Percentiles rank a stretch among this genome's conserved stretches.
These are phyloP conservation scores for Bradysia coprophila DNA, from an alignment of 1,140 invertebrate genomes.

Conservation along the genomic window DNA sequence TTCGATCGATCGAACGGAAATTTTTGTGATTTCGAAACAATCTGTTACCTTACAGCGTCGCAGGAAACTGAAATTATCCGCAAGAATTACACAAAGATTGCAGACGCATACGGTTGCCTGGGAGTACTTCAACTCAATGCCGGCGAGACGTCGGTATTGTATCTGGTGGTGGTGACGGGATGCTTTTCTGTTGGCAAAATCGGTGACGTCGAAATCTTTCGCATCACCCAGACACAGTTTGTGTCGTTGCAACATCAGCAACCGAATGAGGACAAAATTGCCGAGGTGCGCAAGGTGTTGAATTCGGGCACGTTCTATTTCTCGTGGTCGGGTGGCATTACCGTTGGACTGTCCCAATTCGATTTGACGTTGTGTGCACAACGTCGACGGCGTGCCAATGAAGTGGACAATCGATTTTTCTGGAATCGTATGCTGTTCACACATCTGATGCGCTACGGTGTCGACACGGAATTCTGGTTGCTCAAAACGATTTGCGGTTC, in stretches of 20 bases:
- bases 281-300: conserved; percentile 69
- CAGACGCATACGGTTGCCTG: conserved; percentile 85
- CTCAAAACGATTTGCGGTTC: conserved; percentile 90
- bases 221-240: conserved; percentile 81
- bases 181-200: conserved; percentile 92
- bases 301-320: conserved; percentile 97
- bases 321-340: conserved; percentile 38
- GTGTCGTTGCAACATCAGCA: conserved; percentile 58
- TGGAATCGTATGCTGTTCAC: conserved; percentile 93
- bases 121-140: conserved; percentile 75
- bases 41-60: conserved; percentile 29
- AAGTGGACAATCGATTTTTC: conserved; percentile 89
- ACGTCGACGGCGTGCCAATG: conserved; percentile 50
- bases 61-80: conserved; percentile 77
- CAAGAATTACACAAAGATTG: conserved; percentile 69
- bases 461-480: conserved; percentile 76
- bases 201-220: conserved; percentile 79
- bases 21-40: not conserved
- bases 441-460: conserved; percentile 74
- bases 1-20: not conserved
- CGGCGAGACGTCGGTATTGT: conserved; percentile 65
- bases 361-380: conserved; percentile 91
- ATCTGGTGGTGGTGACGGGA: conserved; percentile 82
- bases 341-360: conserved; percentile 32
- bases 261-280: conserved; percentile 58